Conservation (phyloP, 2,113 vertebrate species). For the Periophthalmus modestus region DNA sequence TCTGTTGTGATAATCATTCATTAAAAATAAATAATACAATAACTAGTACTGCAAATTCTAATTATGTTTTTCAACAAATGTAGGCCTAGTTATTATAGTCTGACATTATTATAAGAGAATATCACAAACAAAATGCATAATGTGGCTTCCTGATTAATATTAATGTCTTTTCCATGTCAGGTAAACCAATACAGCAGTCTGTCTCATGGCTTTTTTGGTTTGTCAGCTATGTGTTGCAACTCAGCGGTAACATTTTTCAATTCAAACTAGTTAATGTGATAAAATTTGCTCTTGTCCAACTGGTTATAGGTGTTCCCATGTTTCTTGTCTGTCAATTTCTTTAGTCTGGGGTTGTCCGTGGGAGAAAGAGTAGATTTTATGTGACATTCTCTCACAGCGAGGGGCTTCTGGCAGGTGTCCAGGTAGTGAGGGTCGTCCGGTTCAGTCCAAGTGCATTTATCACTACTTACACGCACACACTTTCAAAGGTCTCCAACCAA, state of each 20-base stretch:
- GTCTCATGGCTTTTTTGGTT: neutral
- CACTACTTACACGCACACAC: constrained; percentile 11
- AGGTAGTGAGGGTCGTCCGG: constrained; percentile 47
- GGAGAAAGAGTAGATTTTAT: constrained; percentile 43
- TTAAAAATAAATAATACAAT: too few relatives aligned
- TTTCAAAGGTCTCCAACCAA: neutral
- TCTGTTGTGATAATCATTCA: neutral
- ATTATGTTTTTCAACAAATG: neutral
- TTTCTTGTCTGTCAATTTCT: neutral
- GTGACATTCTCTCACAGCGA: constrained; percentile 49
- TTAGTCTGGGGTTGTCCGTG: constrained; percentile 31
- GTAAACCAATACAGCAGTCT: neutral
- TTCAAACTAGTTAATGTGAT: too few relatives aligned
- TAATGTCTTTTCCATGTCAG: neutral
- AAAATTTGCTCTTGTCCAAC: neutral
- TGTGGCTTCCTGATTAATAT: constrained; percentile 3
- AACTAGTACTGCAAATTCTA: neutral
- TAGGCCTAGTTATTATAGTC: neutral
- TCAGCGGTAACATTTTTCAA: neutral
- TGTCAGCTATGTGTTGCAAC: neutral
- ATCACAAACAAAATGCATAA: neutral
- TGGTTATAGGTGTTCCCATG: neutral
- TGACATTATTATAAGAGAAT: neutral
- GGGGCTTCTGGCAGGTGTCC: constrained; percentile 44
- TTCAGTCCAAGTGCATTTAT: constrained; percentile 45